Conservation (phyloP, 2,888 invertebrate species). For the Phanerotoma sp. region DNA sequence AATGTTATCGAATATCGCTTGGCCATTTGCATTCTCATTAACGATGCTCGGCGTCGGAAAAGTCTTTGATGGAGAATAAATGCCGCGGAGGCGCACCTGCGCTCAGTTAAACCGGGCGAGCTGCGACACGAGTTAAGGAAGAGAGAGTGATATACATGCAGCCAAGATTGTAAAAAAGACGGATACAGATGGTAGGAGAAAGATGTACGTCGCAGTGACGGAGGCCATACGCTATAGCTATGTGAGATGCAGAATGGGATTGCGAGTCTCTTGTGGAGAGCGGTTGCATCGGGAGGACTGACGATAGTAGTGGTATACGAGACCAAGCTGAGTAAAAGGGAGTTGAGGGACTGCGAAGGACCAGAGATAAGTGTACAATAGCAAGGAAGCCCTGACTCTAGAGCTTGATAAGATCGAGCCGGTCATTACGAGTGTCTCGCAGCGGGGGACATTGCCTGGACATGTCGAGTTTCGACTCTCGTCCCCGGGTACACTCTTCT, state of each 20-base stretch:
- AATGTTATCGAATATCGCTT: constrained; percentile 9
- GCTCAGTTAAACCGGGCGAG: not conserved
- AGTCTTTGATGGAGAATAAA: constrained; percentile 6
- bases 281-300: not conserved
- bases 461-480: constrained; percentile 50
- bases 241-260: constrained; percentile 15
- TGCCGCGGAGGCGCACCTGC: constrained; percentile 7
- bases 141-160: too few relatives aligned
- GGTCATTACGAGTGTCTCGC: constrained; percentile 53
- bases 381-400: constrained; percentile 38
- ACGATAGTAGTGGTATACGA: constrained; percentile 16
- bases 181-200: constrained; percentile 1
- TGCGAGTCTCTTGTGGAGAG: constrained; percentile 6
- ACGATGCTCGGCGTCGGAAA: not conserved
- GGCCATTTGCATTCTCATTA: constrained; percentile 10
- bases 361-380: constrained; percentile 49
- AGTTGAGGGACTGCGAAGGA: constrained; percentile 29
- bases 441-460: constrained; percentile 48
- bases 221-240: constrained; percentile 1
- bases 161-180: too few relatives aligned
- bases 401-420: constrained; percentile 49
- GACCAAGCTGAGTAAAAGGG: not conserved
- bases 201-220: not conserved
- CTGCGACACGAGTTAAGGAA: not conserved
- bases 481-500: constrained; percentile 40